Conservation (phyloP, 2,888 invertebrate species). For the Brachyopa scutellaris region DNA sequence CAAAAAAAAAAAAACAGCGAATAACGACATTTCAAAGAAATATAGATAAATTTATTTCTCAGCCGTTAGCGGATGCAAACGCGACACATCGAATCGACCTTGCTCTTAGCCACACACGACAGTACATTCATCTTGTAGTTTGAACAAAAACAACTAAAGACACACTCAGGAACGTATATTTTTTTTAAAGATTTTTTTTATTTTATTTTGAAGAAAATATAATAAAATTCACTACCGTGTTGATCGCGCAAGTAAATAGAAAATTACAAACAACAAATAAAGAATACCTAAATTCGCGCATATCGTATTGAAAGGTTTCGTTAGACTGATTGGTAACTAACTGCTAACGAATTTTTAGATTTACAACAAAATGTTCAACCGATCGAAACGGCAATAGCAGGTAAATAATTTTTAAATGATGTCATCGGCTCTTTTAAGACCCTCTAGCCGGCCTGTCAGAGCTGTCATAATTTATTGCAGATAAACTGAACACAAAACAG, state of each 20-base stretch:
- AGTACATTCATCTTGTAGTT: slow-evolving; percentile 14
- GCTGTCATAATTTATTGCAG: slow-evolving; percentile 20
- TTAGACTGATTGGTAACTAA: slow-evolving; percentile 56
- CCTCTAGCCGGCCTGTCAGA: slow-evolving; percentile 6
- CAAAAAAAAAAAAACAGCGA: background rate
- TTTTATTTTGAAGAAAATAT: too few species aligned
- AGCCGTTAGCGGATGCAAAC: slow-evolving; percentile 28
- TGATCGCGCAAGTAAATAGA: too few species aligned
- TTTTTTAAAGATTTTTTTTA: background rate
- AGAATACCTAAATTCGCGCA: slow-evolving; percentile 42
- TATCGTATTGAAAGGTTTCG: slow-evolving; percentile 50
- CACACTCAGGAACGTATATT: too few species aligned
- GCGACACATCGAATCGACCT: slow-evolving; percentile 25
- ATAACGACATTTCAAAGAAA: slow-evolving; percentile 14
- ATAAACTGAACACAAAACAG: background rate
- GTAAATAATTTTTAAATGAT: slow-evolving; percentile 51
- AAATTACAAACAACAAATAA: too few species aligned
- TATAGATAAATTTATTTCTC: slow-evolving; percentile 10
- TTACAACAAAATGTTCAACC: background rate
- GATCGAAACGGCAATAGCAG: slow-evolving; percentile 2
- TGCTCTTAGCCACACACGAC: slow-evolving; percentile 7
- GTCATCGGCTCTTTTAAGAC: slow-evolving; percentile 56
- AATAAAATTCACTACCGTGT: background rate
- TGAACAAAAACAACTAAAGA: slow-evolving; percentile 14
- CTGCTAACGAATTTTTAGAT: slow-evolving; percentile 16